Evolutionary conservation across 2,797 vertebrate genomes (phyloP).

Genomic region (Pangasius mekongensis): DNA sequence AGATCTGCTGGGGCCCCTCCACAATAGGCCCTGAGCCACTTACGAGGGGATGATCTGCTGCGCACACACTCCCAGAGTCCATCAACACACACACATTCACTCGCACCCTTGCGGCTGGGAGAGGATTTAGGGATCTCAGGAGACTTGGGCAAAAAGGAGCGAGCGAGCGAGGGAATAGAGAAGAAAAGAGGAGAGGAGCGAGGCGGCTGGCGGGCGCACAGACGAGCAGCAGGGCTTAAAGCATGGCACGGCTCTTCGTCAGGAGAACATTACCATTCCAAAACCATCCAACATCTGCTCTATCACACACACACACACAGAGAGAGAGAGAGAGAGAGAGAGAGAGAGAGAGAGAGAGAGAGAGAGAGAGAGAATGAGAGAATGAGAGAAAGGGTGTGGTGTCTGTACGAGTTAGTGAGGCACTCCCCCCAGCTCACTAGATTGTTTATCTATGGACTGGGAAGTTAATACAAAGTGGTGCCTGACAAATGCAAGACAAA

Average conservation of each 20-base stretch:
- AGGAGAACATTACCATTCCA: slow-evolving; percentile 94
- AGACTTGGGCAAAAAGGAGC: slow-evolving; percentile 77
- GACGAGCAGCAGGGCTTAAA: slow-evolving; percentile 55
- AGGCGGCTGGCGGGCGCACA: slow-evolving; percentile 51
- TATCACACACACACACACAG: slow-evolving; percentile 47
- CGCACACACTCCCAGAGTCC: slow-evolving; percentile 98
- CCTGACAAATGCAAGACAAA: slow-evolving; percentile 30
- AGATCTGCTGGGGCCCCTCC: slow-evolving; percentile 92
- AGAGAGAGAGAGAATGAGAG: slow-evolving; percentile 20
- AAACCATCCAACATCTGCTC: slow-evolving; percentile 96
- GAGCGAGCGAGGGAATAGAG: slow-evolving; percentile 45
- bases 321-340: slow-evolving; percentile 24
- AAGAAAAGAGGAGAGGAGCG: slow-evolving; percentile 40
- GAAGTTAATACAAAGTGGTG: slow-evolving; percentile 30
- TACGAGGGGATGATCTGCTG: slow-evolving; percentile 99
- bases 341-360: slow-evolving; percentile 12
- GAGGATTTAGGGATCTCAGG: slow-evolving; percentile 91
- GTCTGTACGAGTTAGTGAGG: slow-evolving; percentile 1
- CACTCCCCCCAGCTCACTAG: not conserved
- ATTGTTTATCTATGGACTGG: slow-evolving; percentile 18
- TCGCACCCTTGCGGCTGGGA: slow-evolving; percentile 82
- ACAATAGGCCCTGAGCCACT: slow-evolving; percentile 96
- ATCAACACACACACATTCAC: slow-evolving; percentile 96
- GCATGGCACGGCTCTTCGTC: slow-evolving; percentile 44
- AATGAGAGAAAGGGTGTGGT: slow-evolving; percentile 20